Evolutionary conservation across 2,888 invertebrate species (phyloP), one percentile per base, ranked within the genome.

Genomic region (Invenusta paracnida): DNA sequence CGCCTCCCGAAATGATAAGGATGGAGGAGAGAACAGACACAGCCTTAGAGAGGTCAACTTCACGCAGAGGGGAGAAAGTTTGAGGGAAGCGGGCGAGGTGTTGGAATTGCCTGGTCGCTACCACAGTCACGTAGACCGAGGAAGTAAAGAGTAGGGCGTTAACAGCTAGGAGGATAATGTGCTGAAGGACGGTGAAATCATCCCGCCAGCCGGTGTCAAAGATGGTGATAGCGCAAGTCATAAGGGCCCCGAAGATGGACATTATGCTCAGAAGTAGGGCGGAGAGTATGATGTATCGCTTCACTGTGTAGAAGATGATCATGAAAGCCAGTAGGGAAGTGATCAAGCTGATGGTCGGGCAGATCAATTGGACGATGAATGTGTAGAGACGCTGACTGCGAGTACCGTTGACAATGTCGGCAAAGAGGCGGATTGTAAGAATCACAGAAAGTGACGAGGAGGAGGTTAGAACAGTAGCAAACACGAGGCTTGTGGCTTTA

Each of bases 311-410:
- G 23, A 73, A 73, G 23, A 23, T 23, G 27, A 2, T 13, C 2
- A 73, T 73, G 27, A 73, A 2, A 23, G 73, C 2, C 2, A 73
- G 25, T 25, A 73, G 27, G 25, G 73, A 13, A 23, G 73, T 73
- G 25, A 73, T 73, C 23, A 73, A 13, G 27, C 73, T 73, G 5
- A 73, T 23, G 5, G 73, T 73, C 25, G 73, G 73, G 23, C 73
- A 73, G 23, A 73, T 73, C 2, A 73, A 23, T 73, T 73, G 73
- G 2, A 73, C 73, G 2, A 73, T 25, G 27, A n/a, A 73, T 23
- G 73, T 73, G 73, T 73, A 73, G 73, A 73, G 73, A 23, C 73
- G 73, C 25, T 73, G 73, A 73, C 73, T 25, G 11, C 27, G 73
- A 23, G 11, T 73, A 13, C 73, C 73, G 23, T 73, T 25, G 27